Percentiles rank a stretch among this genome's conserved stretches.
phyloP scores from a whole-genome alignment of 2,888 invertebrate species.

The Cremastinae sp. region DNA sequence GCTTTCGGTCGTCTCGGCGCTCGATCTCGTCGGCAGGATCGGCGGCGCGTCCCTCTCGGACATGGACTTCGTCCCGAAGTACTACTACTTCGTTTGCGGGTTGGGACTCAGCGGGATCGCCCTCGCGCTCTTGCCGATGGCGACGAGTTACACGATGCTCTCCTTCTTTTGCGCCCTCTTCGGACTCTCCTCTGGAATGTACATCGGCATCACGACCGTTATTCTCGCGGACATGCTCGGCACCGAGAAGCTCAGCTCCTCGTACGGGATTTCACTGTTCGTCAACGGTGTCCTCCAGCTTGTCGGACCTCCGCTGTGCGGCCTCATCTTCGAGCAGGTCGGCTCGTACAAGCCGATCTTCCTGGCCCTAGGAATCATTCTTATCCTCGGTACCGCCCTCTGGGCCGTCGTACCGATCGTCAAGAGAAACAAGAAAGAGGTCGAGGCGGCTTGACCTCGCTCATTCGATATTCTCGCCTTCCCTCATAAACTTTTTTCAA shows the following conservation, averaged over 20 bases:
- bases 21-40: conserved; percentile 91
- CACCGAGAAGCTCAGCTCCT: conserved; percentile 89
- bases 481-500: no score
- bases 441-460: conserved; percentile 68
- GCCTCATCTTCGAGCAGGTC: conserved; percentile 85
- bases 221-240: conserved; percentile 94
- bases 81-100: conserved; percentile 91
- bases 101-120: conserved; percentile 89
- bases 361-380: conserved; percentile 86
- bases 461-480: not conserved
- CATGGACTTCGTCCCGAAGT: conserved; percentile 88
- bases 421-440: conserved; percentile 78
- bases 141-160: conserved; percentile 84
- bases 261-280: conserved; percentile 92
- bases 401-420: conserved; percentile 90
- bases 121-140: conserved; percentile 86
- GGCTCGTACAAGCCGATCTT: conserved; percentile 88
- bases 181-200: conserved; percentile 91
- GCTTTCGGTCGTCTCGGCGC: conserved; percentile 90
- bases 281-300: conserved; percentile 92
- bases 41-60: conserved; percentile 93
- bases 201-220: conserved; percentile 93
- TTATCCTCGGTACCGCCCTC: conserved; percentile 87
- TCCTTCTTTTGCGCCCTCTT: conserved; percentile 88
- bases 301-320: conserved; percentile 91